A percentile compares a stretch with the other conserved stretches of the same genome.
These are phyloP conservation scores for Meloe dianella DNA, from an alignment of 2,888 invertebrate species.

Conservation along the genomic window DNA sequence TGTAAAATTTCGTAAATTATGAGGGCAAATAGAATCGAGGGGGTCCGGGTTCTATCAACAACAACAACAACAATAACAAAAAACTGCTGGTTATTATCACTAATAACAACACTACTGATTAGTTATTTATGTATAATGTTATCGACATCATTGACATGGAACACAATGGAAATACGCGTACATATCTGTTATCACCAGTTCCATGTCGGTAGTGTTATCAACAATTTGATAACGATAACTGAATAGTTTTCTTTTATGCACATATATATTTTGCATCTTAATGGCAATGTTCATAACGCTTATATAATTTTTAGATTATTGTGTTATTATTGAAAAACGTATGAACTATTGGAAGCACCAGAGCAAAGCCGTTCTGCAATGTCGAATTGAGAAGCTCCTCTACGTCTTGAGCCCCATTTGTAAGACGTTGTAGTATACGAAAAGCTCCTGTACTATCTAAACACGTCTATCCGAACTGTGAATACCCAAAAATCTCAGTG, in stretches of 20 bases:
- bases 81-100: conserved; percentile 51
- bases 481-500: no score
- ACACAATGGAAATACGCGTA: conserved; percentile 47
- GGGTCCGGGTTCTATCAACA: not conserved
- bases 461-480: no score
- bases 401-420: no score
- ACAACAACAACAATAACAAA: not conserved
- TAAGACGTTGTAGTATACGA: no score
- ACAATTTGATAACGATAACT: conserved; percentile 21
- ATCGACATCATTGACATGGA: conserved; percentile 50
- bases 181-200: conserved; percentile 48
- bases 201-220: conserved; percentile 47
- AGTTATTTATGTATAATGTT: conserved; percentile 49
- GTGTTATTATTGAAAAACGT: no score
- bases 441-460: no score
- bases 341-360: no score
- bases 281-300: no score
- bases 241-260: not conserved
- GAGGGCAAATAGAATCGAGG: not conserved
- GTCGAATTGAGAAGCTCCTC: no score
- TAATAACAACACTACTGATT: conserved; percentile 49
- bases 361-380: no score
- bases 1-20: no score
- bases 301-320: no score
- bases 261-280: not conserved